Evolutionary conservation across 2,113 vertebrate genomes (phyloP), one percentile per base, ranked within the genome.

Genomic region (Austrofundulus limnaeus): DNA sequence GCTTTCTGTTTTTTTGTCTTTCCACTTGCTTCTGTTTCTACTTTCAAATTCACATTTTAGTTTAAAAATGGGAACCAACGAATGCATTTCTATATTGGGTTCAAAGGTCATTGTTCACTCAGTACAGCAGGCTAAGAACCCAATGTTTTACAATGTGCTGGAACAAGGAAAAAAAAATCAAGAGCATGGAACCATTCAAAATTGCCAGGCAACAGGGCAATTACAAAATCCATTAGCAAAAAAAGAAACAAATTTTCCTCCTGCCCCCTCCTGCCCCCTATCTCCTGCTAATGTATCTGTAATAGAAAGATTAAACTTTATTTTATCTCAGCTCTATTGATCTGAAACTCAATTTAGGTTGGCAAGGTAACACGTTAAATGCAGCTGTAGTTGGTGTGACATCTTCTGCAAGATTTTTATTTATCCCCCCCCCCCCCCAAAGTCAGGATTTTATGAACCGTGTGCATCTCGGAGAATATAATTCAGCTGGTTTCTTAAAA

Each of bases 181-280:
- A 42, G 64, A 58, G 54, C 17, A 38, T 66, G 48, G 28, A 67
- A 55, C 19, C 23, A 28, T 77, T 61, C 17, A 53, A 60, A 77
- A 80, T 72, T 75, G 66, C 79, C 53, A 47, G 54, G 75, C 80
- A 72, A 70, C 80, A 54, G 50, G 37, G 61, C 67, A 80, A 75
- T 83, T 86, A 76, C 70, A 74, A 66, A 82, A 84, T 72, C 75
- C 75, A 88, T 90, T 86, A 86, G 71, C 46, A 60, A 70, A 66
- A 37, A 66, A 70, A 66, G 28, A 66, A 21, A 47, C 41, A 3
- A 12, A 65, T 59, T 65, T 34, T 39, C 57, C 11, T 48, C 59
- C 43, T 70, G 39, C 52, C 66, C 46, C 48, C 19, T 38, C 24
- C 41, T 70, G 25, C 41, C 42, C 28, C 46, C 58, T 61, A 15